These are phyloP conservation scores for Nothoprocta pentlandii DNA, from an alignment of 2,113 vertebrate species.

Conservation along the genomic window DNA sequence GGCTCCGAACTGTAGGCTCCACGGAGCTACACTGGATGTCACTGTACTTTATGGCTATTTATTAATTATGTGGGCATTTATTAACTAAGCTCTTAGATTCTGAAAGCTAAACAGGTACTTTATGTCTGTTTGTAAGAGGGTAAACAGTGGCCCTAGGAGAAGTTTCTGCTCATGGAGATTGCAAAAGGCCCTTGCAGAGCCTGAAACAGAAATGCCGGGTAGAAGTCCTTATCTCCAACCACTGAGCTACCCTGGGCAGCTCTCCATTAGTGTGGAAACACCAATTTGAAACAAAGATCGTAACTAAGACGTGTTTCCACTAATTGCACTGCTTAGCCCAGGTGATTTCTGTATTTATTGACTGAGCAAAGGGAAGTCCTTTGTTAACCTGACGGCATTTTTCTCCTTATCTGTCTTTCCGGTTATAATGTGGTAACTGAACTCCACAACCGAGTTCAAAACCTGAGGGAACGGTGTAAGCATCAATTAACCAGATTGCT, in stretches of 20 bases:
- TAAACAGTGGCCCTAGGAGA: not conserved
- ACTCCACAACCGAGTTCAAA: not conserved
- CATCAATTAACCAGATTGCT: not conserved
- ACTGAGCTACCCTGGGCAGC: not conserved
- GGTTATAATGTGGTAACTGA: not conserved
- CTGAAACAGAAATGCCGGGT: not conserved
- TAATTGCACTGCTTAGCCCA: not conserved
- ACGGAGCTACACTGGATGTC: not conserved
- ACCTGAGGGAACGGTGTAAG: not conserved
- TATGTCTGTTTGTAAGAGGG: not conserved
- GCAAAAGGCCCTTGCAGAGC: not conserved
- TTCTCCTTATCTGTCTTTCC: not conserved
- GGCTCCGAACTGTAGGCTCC: not conserved
- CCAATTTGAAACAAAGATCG: not conserved
- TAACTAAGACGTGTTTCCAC: not conserved
- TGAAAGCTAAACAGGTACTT: not conserved
- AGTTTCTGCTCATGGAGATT: not conserved
- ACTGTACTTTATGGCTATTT: not conserved
- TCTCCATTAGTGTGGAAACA: not conserved
- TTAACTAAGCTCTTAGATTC: not conserved
- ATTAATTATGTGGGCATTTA: conserved; percentile 22
- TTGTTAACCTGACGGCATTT: not conserved
- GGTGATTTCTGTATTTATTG: not conserved
- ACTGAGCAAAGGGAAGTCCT: not conserved
- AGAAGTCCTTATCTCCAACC: not conserved